Conservation (phyloP, 1,140 invertebrate species). For the Ceratina australensis region DNA sequence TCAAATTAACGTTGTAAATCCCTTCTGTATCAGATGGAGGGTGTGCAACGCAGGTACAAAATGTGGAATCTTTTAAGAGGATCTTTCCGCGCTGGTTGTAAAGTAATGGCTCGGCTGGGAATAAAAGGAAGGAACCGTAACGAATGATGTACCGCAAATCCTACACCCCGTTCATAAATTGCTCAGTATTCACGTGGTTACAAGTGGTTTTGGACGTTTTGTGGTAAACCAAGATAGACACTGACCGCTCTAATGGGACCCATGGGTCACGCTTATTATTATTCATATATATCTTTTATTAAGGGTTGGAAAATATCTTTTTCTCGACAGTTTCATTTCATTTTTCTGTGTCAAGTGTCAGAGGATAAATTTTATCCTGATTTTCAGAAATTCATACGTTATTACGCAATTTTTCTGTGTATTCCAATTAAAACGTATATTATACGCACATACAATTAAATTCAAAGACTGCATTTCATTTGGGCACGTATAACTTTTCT, state of each 20-base stretch:
- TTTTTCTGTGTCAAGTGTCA: background rate
- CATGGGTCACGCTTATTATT: slow-evolving; percentile 23
- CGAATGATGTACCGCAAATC: slow-evolving; percentile 46
- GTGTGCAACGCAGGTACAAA: background rate
- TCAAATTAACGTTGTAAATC: background rate
- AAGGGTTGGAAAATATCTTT: background rate
- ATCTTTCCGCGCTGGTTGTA: slow-evolving; percentile 23
- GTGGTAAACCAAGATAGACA: slow-evolving; percentile 54
- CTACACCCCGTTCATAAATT: slow-evolving; percentile 60
- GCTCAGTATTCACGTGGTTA: slow-evolving; percentile 58
- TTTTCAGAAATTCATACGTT: background rate
- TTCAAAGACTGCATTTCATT: too few relatives aligned
- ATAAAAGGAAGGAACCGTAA: slow-evolving; percentile 37
- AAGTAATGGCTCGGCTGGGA: slow-evolving; percentile 48
- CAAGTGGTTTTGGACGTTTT: slow-evolving; percentile 52
- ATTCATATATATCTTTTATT: background rate
- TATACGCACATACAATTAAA: too few relatives aligned
- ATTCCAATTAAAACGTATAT: too few relatives aligned
- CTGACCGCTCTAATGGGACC: slow-evolving; percentile 65
- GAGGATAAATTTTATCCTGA: background rate
- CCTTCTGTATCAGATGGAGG: background rate
- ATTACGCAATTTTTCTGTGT: too few relatives aligned
- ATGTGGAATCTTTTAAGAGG: background rate
- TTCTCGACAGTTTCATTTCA: background rate
- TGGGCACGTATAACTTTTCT: too few relatives aligned